A percentile compares a stretch with the other conserved stretches of the same genome.
These are phyloP conservation scores for Drosophila sucinea DNA, from an alignment of 1,140 invertebrate genomes.

Conservation along the genomic window DNA sequence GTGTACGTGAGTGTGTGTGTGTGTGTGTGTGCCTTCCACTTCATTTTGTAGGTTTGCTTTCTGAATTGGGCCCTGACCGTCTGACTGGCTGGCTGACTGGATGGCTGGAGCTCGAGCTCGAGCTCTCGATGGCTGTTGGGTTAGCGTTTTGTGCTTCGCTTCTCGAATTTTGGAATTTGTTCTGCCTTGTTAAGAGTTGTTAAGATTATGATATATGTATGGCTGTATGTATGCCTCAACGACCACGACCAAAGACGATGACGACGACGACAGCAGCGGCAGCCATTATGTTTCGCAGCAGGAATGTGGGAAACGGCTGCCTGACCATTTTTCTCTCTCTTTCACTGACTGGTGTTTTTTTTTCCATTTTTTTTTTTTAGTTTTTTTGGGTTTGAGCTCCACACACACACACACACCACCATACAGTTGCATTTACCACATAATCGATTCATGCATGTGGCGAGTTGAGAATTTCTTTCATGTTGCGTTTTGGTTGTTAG, in stretches of 20 bases:
- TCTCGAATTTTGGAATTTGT: conserved; percentile 81
- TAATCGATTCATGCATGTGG: conserved; percentile 82
- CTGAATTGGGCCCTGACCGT: conserved; percentile 55
- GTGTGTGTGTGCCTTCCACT: conserved; percentile 53
- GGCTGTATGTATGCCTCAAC: conserved; percentile 39
- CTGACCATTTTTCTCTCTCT: conserved; percentile 68
- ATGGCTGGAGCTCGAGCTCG: conserved; percentile 55
- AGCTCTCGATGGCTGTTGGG: conserved; percentile 20
- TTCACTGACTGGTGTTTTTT: conserved; percentile 2
- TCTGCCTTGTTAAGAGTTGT: conserved; percentile 83
- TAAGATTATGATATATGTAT: conserved; percentile 83
- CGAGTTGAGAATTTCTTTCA: conserved; percentile 78
- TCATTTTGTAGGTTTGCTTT: conserved; percentile 62
- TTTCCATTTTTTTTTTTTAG: conserved; percentile 13
- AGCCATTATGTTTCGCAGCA: conserved; percentile 80
- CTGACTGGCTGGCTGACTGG: conserved; percentile 72
- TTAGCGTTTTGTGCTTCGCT: conserved; percentile 44
- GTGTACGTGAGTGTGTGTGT: conserved; percentile 42
- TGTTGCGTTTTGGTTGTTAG: conserved; percentile 79
- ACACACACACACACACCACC: conserved; percentile 45
- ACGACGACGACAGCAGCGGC: conserved; percentile 70
- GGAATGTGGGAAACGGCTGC: conserved; percentile 77
- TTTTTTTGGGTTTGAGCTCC: conserved; percentile 35
- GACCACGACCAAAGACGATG: conserved; percentile 19
- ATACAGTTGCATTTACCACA: conserved; percentile 67